phyloP scores from a whole-genome alignment of 92 coral and sea anemone species.

The Desmophyllum pertusum region DNA sequence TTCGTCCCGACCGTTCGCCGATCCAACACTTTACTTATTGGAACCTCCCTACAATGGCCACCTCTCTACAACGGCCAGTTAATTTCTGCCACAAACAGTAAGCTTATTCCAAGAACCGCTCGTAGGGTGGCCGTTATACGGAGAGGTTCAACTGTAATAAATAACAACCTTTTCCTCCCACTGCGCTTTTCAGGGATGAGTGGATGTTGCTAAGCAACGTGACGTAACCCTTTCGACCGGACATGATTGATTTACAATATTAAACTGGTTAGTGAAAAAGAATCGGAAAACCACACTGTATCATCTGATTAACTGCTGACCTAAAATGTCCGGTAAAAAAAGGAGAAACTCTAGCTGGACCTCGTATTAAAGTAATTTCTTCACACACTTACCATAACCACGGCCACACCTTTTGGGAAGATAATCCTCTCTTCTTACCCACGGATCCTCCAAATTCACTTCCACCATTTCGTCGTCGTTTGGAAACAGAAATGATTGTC shows the following conservation, averaged over 20 bases:
- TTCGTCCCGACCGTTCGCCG: too few relatives aligned
- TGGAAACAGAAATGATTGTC: slow-evolving; percentile 35
- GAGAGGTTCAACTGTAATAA: too few relatives aligned
- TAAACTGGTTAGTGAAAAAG: neutral
- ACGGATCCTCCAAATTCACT: slow-evolving; percentile 74
- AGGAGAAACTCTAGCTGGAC: neutral
- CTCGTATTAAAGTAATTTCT: neutral
- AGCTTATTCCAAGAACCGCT: too few relatives aligned
- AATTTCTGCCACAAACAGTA: too few relatives aligned
- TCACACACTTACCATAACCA: slow-evolving; percentile 41
- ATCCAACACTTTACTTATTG: too few relatives aligned
- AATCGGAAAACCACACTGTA: too few relatives aligned
- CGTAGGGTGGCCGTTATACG: too few relatives aligned
- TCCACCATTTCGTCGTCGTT: slow-evolving; percentile 34
- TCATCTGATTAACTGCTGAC: too few relatives aligned
- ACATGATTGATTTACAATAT: neutral
- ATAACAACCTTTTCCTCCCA: neutral
- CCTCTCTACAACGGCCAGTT: too few relatives aligned
- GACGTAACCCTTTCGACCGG: neutral
- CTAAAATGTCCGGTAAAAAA: neutral
- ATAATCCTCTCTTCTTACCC: slow-evolving; percentile 52
- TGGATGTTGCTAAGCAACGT: neutral
- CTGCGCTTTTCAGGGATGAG: neutral
- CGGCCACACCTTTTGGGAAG: slow-evolving; percentile 66
- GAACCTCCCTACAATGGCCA: too few relatives aligned